Evolutionary conservation across 53 echinoderm and acorn worm genomes (phyloP).

Genomic region (Crossaster papposus): DNA sequence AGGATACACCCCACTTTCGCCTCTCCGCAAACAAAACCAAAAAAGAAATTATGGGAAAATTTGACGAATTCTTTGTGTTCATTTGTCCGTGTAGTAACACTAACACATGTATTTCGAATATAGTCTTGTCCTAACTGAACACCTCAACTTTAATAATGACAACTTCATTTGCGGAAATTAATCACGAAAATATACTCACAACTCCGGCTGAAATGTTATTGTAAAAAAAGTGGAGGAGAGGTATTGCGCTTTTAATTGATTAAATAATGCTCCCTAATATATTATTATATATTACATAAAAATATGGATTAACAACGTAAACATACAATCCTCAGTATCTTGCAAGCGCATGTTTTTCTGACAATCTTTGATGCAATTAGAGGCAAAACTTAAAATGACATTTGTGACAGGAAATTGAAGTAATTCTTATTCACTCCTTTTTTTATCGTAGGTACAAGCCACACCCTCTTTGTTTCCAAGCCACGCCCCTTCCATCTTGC

Average conservation of each 20-base stretch:
- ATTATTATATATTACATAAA: constrained; percentile 64
- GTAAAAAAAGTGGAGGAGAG: constrained; percentile 44
- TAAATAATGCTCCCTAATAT: constrained; percentile 59
- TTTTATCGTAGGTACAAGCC: not conserved
- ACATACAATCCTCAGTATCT: constrained; percentile 16
- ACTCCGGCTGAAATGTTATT: not conserved
- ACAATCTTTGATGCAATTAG: not conserved
- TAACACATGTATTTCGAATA: constrained; percentile 12
- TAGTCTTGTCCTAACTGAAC: not conserved
- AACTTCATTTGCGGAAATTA: not conserved
- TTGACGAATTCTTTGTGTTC: not conserved
- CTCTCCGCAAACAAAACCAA: not conserved
- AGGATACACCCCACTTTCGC: not conserved
- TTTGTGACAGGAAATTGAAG: not conserved
- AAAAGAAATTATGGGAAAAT: not conserved
- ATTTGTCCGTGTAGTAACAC: not conserved
- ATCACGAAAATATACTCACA: not conserved
- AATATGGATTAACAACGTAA: constrained; percentile 53
- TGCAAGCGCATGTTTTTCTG: not conserved
- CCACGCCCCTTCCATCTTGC: not conserved
- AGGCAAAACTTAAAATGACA: constrained; percentile 10
- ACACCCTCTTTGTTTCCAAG: not conserved
- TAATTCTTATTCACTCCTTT: not conserved
- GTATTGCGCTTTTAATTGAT: not conserved
- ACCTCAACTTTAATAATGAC: not conserved